These are phyloP conservation scores for Hapalemur alaotrensis DNA, from an alignment of 2,797 vertebrate genomes.

Conservation along the genomic window DNA sequence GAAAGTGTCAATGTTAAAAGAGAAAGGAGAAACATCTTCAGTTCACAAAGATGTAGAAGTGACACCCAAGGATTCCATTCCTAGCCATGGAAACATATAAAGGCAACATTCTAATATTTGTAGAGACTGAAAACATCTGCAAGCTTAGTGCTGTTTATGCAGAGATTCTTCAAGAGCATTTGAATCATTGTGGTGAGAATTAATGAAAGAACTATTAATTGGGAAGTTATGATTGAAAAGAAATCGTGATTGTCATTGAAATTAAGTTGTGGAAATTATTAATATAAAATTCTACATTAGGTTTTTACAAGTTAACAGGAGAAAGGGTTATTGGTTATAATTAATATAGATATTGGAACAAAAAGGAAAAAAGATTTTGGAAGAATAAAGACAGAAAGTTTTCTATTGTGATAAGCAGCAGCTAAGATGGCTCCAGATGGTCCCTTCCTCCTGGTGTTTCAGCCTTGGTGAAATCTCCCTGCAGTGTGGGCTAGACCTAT, in stretches of 20 bases:
- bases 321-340: background rate
- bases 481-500: background rate
- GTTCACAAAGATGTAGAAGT: background rate
- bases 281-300: background rate
- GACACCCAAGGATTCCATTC: background rate
- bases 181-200: background rate
- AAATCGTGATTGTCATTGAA: background rate
- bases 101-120: background rate
- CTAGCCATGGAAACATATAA: background rate
- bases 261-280: background rate
- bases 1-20: background rate
- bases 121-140: background rate
- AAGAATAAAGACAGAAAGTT: background rate
- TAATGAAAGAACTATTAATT: background rate
- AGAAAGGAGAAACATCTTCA: background rate
- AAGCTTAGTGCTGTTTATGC: background rate
- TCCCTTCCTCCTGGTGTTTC: background rate
- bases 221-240: background rate
- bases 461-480: background rate
- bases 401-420: background rate
- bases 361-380: background rate
- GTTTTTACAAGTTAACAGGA: background rate
- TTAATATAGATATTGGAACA: background rate
- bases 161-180: background rate
- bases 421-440: background rate